Evolutionary conservation across 2,113 vertebrate species (phyloP).

Genomic region (Ranitomeya variabilis): DNA sequence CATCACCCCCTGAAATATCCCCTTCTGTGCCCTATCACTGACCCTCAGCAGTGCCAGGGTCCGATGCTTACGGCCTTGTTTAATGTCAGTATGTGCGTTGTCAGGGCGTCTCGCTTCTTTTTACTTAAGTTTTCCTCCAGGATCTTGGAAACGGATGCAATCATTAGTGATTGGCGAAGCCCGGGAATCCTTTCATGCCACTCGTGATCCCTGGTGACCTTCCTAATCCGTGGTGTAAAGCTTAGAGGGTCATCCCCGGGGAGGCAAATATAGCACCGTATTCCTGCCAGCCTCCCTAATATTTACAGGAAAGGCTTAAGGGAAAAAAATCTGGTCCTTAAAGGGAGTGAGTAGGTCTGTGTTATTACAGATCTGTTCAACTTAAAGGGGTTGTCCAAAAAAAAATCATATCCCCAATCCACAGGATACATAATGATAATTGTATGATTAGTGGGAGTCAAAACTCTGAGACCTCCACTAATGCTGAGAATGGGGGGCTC

Average conservation of each 20-base stretch:
- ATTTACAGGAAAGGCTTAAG: neutral
- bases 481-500: too few relatives aligned
- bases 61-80: neutral
- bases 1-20: neutral
- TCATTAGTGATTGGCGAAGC: constrained; percentile 19
- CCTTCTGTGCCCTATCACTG: neutral
- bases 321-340: neutral
- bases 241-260: neutral
- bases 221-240: neutral
- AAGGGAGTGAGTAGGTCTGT: too few relatives aligned
- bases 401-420: too few relatives aligned
- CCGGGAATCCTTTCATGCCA: neutral
- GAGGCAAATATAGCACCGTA: neutral
- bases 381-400: too few relatives aligned
- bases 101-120: neutral
- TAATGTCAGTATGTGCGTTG: neutral
- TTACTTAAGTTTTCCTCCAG: neutral
- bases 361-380: too few relatives aligned
- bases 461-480: too few relatives aligned
- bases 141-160: constrained; percentile 19
- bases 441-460: too few relatives aligned
- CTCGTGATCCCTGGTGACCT: neutral
- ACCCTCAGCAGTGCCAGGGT: neutral
- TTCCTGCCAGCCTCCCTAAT: neutral
- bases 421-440: too few relatives aligned